A percentile compares a stretch with the other conserved stretches of the same genome.
Evolutionary conservation across 2,113 vertebrate species (phyloP).

Genomic region (Morone chrysops): DNA sequence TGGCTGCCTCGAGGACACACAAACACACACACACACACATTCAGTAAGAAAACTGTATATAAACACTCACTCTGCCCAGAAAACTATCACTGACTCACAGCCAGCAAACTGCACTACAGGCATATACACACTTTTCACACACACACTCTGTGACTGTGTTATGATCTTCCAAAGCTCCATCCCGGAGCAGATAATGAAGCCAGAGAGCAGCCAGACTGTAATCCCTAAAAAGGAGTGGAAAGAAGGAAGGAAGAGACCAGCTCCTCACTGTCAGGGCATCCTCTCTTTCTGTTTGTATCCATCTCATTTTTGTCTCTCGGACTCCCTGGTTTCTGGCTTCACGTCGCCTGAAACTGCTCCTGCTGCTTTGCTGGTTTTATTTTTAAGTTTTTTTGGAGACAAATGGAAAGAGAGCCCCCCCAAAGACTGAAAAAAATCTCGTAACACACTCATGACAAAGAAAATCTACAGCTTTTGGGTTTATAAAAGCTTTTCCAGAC

Average conservation of each 20-base stretch:
- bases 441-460: not conserved
- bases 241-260: conserved; percentile 21
- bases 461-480: not conserved
- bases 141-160: conserved; percentile 19
- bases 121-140: not conserved
- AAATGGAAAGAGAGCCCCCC: not conserved
- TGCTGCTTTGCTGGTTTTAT: not conserved
- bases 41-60: not conserved
- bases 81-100: not conserved
- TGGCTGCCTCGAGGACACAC: conserved; percentile 36
- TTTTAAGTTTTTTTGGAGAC: no score
- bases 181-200: conserved; percentile 42
- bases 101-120: no score
- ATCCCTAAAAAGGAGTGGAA: conserved; percentile 70
- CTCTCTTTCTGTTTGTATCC: not conserved
- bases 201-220: conserved; percentile 18
- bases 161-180: conserved; percentile 37
- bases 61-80: conserved; percentile 15
- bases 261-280: not conserved
- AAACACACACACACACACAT: conserved; percentile 22
- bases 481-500: not conserved
- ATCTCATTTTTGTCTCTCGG: not conserved
- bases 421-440: no score
- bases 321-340: no score
- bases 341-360: not conserved